Evolutionary conservation across 2,797 vertebrate species (phyloP).

Genomic region (Choloepus didactylus): DNA sequence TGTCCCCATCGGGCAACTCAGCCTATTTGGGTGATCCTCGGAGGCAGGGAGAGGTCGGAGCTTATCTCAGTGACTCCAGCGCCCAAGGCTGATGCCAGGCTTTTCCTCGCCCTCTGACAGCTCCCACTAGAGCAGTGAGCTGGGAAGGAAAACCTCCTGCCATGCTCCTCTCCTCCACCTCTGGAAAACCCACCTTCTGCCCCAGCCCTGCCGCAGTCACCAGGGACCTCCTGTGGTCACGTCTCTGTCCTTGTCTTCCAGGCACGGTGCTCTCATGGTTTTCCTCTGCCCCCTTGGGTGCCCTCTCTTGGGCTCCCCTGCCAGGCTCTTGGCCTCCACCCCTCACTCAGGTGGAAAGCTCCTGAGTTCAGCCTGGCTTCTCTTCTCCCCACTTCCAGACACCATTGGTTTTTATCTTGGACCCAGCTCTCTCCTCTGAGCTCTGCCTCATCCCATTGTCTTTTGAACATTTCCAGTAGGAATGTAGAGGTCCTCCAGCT

Average conservation of each 20-base stretch:
- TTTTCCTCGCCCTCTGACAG: neutral
- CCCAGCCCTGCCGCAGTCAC: neutral
- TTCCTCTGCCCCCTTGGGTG: neutral
- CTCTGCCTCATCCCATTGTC: neutral
- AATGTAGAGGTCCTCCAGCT: neutral
- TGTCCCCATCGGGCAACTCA: rapidly evolving
- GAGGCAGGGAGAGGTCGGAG: neutral
- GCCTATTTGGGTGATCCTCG: neutral
- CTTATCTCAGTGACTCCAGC: neutral
- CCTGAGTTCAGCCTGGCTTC: neutral
- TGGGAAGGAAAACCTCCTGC: neutral
- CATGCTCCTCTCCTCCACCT: too few species aligned
- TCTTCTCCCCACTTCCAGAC: neutral
- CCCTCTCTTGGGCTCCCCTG: neutral
- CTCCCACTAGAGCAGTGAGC: neutral
- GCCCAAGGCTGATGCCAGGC: neutral
- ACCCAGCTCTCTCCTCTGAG: neutral
- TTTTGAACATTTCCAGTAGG: neutral
- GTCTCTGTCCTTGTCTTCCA: neutral
- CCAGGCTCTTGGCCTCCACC: too few species aligned
- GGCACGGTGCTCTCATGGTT: too few species aligned
- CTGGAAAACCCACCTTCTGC: neutral
- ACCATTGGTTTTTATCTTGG: neutral
- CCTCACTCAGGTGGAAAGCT: neutral
- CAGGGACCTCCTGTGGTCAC: neutral